Evolutionary conservation across 1,140 invertebrate genomes (phyloP), one percentile per base, ranked within the genome.

Genomic region (Drosophila orosa): DNA sequence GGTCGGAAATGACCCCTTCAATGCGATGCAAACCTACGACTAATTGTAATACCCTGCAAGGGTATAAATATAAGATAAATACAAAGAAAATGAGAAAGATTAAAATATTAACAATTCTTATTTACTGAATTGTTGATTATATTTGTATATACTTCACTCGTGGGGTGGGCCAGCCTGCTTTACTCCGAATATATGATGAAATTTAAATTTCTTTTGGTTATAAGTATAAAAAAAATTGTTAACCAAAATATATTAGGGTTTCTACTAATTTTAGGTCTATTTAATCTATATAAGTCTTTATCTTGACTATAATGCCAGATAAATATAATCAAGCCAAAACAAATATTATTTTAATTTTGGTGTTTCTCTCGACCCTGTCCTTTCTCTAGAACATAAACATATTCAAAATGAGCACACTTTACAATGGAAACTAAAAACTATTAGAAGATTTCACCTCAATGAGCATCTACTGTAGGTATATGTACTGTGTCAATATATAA

Each of bases 401-500:
- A 40, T 17, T 3, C 4, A 12, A n/a, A 10, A 45, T 7, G 5
- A 22, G 31, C 9, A 7, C 8, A 5, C 6, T 19, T 19, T 19
- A 15, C 13, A 54, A 33, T 4, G 4, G 0, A 2, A 10, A 0
- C 7, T 24, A 8, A 45, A 24, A 8, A 6, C 6, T 10, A 15
- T 10, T 15, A 22, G 6, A 54, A 29, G 17, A 3, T 15, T 9
- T 5, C n/a, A 19, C 7, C 1, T 6, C 17, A 12, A 40, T 39
- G 10, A 40, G 33, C 10, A 12, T 17, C 29, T 59, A 62, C 60
- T 62, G 60, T 62, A 24, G 12, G 12, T 2, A 12, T 10, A 12
- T 40, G 0, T 24, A 40, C 4, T 59, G 8, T 61, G 1, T 2
- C n/a, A 10, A 37, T 40, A 27, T n/a, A 31, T 24, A 29, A 59